Percentiles rank a stretch among this genome's conserved stretches.
Conservation (phyloP, 2,888 invertebrate genomes). For the Leptopilina myrica region DNA sequence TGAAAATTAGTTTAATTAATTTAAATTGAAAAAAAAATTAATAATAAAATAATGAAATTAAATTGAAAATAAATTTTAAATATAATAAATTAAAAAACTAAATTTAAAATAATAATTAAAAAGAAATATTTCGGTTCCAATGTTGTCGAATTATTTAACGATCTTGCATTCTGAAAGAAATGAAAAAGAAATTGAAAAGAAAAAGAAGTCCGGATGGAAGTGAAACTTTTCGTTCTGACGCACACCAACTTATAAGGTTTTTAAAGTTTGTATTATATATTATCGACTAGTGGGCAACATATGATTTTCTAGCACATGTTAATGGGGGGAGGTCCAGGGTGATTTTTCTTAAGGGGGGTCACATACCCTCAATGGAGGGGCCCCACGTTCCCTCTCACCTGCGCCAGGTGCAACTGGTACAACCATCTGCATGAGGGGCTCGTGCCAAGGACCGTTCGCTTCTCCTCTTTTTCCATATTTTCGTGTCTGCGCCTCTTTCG, state of each 20-base stretch:
- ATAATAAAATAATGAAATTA: no score
- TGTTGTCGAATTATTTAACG: no score
- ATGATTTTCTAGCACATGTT: constrained; percentile 49
- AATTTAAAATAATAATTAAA: no score
- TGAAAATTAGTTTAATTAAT: no score
- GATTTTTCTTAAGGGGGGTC: constrained; percentile 41
- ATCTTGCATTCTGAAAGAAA: not conserved
- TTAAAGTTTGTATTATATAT: constrained; percentile 24
- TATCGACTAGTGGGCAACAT: constrained; percentile 52
- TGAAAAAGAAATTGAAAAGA: not conserved
- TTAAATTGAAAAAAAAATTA: no score
- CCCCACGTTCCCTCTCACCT: constrained; percentile 66
- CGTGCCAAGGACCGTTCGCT: constrained; percentile 66
- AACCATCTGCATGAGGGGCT: constrained; percentile 70
- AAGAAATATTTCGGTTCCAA: no score
- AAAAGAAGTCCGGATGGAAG: not conserved
- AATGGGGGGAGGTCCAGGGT: constrained; percentile 45
- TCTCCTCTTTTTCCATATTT: constrained; percentile 58
- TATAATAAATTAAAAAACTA: no score
- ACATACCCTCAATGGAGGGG: constrained; percentile 51
- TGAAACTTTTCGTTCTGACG: not conserved
- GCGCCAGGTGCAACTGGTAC: constrained; percentile 69
- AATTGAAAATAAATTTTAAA: no score
- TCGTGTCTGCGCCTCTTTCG: constrained; percentile 25
- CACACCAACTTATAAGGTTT: constrained; percentile 14